These are phyloP conservation scores for Macaca fascicularis DNA, from an alignment of 2,113 vertebrate genomes.

Conservation along the genomic window T2T-MFA8v1.1 NC_088385.1:129815001-129815500, in stretches of 20 bases:
- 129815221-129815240: constrained; percentile 29
- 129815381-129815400: not conserved
- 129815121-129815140: not conserved
- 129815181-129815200: not conserved
- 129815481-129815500: not conserved
- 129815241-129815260: not conserved
- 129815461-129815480: not conserved
- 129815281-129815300: constrained; percentile 68
- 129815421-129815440: not conserved
- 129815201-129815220: not conserved
- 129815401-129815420: not conserved
- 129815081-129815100: not conserved
- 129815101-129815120: not conserved
- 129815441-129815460: not conserved
- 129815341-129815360: not conserved
- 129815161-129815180: no score
- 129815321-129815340: not conserved
- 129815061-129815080: not conserved
- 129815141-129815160: not conserved
- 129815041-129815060: not conserved
- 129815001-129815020: not conserved
- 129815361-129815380: not conserved
- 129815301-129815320: constrained; percentile 55
- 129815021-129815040: not conserved
- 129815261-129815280: not conserved